phyloP scores from a whole-genome alignment of 2,888 invertebrate species.

The Cyclophora albipunctata region DNA sequence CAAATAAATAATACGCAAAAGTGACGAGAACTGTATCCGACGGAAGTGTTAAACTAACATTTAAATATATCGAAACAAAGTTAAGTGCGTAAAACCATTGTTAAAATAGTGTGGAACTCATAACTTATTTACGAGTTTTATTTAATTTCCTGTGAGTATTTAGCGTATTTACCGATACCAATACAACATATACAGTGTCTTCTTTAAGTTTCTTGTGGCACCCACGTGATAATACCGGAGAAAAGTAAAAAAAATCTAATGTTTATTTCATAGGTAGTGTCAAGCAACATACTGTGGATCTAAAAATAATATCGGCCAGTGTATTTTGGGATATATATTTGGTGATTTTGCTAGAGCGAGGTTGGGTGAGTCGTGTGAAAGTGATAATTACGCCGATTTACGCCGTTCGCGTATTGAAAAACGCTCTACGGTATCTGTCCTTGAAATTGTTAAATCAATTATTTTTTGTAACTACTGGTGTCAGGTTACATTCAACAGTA shows the following conservation, averaged over 20 bases:
- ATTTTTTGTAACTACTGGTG: slow-evolving; percentile 10
- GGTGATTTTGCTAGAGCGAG: slow-evolving; percentile 58
- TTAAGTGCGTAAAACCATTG: slow-evolving; percentile 22
- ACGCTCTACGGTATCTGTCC: slow-evolving; percentile 33
- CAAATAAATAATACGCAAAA: slow-evolving; percentile 38
- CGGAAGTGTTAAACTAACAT: slow-evolving; percentile 42
- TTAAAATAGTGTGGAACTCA: slow-evolving; percentile 36
- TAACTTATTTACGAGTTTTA: slow-evolving; percentile 49
- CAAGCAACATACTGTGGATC: slow-evolving; percentile 49
- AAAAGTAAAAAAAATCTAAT: slow-evolving; percentile 32
- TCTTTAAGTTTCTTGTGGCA: slow-evolving; percentile 30
- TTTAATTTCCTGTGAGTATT: slow-evolving; percentile 62
- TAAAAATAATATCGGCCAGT: slow-evolving; percentile 59
- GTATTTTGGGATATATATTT: slow-evolving; percentile 66
- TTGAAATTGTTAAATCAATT: slow-evolving; percentile 32
- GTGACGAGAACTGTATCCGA: slow-evolving; percentile 46
- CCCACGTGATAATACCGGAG: slow-evolving; percentile 38
- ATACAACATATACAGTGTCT: slow-evolving; percentile 47
- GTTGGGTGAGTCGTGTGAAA: slow-evolving; percentile 59
- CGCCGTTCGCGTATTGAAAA: slow-evolving; percentile 32
- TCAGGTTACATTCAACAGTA: slow-evolving; percentile 12
- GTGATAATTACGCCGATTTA: slow-evolving; percentile 48
- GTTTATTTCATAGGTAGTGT: slow-evolving; percentile 41
- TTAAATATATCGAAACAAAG: slow-evolving; percentile 17
- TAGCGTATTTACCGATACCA: slow-evolving; percentile 35